phyloP scores from a whole-genome alignment of 2,888 invertebrate species.

The Brachylomia viminalis region DNA sequence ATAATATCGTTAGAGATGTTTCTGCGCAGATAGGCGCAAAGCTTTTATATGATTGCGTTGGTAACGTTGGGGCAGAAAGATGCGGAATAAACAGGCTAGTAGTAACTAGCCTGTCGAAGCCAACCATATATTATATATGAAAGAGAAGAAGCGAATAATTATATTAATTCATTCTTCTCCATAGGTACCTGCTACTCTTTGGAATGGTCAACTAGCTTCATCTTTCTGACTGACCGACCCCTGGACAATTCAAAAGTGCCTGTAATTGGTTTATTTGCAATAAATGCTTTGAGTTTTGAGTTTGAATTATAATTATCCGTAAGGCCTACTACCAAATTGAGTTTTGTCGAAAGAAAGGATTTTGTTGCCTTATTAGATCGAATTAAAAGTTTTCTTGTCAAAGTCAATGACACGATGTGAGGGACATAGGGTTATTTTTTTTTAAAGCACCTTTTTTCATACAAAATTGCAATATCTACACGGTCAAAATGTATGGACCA shows the following conservation, averaged over 20 bases:
- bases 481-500: background rate
- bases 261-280: too few species aligned
- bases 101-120: background rate
- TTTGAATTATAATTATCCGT: too few species aligned
- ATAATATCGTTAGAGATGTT: constrained; percentile 32
- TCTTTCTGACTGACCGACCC: too few species aligned
- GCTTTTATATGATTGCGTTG: constrained; percentile 25
- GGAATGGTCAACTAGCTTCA: too few species aligned
- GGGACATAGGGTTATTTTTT: too few species aligned
- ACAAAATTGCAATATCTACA: too few species aligned
- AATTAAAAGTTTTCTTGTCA: background rate
- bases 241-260: too few species aligned
- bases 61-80: background rate
- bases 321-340: too few species aligned
- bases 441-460: too few species aligned
- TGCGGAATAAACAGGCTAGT: background rate
- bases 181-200: too few species aligned
- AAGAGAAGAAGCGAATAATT: background rate
- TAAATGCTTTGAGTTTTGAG: too few species aligned
- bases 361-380: background rate
- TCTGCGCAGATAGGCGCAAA: background rate
- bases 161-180: too few species aligned
- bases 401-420: background rate
- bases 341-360: background rate
- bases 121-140: background rate